Evolutionary conservation across 2,888 invertebrate species (phyloP).

Genomic region (Nemotelus pantherinus): DNA sequence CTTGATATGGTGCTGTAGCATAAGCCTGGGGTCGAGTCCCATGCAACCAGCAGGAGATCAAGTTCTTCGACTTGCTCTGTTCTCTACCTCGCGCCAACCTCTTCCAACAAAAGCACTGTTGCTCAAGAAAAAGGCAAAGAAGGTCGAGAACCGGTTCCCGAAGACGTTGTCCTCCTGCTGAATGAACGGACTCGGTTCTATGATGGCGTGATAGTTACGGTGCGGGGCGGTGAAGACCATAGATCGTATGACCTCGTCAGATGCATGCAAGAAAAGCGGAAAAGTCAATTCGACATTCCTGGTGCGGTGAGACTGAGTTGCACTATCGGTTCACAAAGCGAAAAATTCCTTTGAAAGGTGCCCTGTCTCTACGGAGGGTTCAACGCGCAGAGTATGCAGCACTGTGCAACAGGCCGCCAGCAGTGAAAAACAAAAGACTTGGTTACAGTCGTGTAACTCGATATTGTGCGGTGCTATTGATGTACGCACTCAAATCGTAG

Average conservation of each 20-base stretch:
- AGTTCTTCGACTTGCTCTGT: neutral
- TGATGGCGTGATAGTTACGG: too few relatives aligned
- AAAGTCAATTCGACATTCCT: slow-evolving; percentile 11
- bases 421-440: slow-evolving; percentile 35
- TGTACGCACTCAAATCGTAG: too few relatives aligned
- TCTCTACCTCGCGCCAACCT: neutral
- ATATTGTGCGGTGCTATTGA: neutral
- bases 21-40: too few relatives aligned
- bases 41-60: neutral
- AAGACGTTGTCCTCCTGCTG: slow-evolving; percentile 21
- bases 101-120: neutral
- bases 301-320: too few relatives aligned
- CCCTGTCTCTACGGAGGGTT: too few relatives aligned
- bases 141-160: slow-evolving; percentile 30
- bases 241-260: neutral
- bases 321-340: too few relatives aligned
- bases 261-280: neutral
- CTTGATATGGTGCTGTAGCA: too few relatives aligned
- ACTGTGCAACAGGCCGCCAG: too few relatives aligned
- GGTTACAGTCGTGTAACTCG: slow-evolving; percentile 31
- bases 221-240: neutral
- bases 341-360: too few relatives aligned
- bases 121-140: neutral
- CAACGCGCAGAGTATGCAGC: too few relatives aligned
- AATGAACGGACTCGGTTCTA: slow-evolving; percentile 1